These are phyloP conservation scores for Oreochromis mossambicus DNA, from an alignment of 2,797 vertebrate species.

Conservation along the genomic window DNA sequence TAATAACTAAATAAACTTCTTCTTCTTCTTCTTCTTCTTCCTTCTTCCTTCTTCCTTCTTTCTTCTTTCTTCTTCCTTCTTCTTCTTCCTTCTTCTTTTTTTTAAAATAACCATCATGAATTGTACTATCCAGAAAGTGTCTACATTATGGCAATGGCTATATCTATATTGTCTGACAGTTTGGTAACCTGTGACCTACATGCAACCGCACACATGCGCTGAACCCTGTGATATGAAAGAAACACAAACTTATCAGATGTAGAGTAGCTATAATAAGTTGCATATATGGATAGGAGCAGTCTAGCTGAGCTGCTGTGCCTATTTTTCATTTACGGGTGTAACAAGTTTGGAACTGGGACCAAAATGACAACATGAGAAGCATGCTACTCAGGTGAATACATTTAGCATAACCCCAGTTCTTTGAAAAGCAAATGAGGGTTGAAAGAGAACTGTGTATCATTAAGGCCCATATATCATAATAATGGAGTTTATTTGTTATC, in stretches of 20 bases:
- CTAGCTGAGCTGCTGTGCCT: neutral
- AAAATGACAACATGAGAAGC: neutral
- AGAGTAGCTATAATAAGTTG: rapidly evolving
- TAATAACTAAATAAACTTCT: neutral
- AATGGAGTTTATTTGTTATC: neutral
- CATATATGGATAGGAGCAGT: neutral
- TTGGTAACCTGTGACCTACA: neutral
- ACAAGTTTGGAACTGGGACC: neutral
- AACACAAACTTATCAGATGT: neutral
- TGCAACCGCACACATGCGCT: neutral
- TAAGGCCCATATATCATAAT: neutral
- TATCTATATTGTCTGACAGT: neutral
- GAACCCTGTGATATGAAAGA: rapidly evolving
- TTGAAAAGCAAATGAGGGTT: neutral
- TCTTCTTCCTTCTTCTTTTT: too few species aligned
- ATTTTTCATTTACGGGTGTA: neutral
- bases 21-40: too few species aligned
- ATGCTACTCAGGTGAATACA: rapidly evolving
- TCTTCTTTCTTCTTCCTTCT: too few species aligned
- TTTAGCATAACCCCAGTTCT: neutral
- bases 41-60: too few species aligned
- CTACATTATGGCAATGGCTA: rapidly evolving
- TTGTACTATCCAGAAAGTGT: neutral
- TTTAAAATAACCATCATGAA: neutral
- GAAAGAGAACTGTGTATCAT: neutral